A percentile compares a stretch with the other conserved stretches of the same genome.
Evolutionary conservation across 1,140 invertebrate species (phyloP).

Genomic region (Trypoxylus dichotomus): DNA sequence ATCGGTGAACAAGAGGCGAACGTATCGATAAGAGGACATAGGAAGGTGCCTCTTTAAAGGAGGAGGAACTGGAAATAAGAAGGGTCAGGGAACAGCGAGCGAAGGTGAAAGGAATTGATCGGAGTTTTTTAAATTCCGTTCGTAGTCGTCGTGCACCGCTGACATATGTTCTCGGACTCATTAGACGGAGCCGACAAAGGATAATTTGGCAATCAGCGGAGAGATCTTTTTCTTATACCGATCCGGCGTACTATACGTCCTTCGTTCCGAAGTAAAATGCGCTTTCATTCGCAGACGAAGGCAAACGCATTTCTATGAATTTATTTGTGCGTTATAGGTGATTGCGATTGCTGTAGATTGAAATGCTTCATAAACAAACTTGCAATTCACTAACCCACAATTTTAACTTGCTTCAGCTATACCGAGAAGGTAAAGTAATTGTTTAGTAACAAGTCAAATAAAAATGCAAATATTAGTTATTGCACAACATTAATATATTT

Average conservation of each 20-base stretch:
- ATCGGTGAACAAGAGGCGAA: neutral
- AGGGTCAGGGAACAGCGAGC: neutral
- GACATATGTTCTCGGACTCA: slow-evolving; percentile 30
- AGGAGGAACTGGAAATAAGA: neutral
- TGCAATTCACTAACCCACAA: too few relatives aligned
- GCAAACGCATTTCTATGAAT: neutral
- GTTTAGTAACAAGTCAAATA: too few relatives aligned
- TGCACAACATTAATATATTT: too few relatives aligned
- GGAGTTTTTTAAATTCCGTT: slow-evolving; percentile 21
- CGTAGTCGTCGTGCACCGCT: neutral
- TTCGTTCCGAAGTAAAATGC: neutral
- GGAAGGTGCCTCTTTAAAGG: neutral
- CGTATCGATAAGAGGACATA: neutral
- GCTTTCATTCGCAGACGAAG: neutral
- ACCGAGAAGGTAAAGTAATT: too few relatives aligned
- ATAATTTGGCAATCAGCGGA: slow-evolving; percentile 30
- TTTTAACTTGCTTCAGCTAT: too few relatives aligned
- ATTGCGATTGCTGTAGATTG: neutral
- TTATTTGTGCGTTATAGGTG: neutral
- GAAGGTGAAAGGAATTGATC: slow-evolving; percentile 8
- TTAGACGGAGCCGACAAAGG: slow-evolving; percentile 30
- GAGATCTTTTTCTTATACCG: slow-evolving; percentile 25
- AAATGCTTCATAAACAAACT: too few relatives aligned
- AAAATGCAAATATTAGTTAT: too few relatives aligned
- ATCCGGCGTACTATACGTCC: slow-evolving; percentile 1